phyloP scores from a whole-genome alignment of 2,113 vertebrate genomes.

The Podiceps cristatus region DNA sequence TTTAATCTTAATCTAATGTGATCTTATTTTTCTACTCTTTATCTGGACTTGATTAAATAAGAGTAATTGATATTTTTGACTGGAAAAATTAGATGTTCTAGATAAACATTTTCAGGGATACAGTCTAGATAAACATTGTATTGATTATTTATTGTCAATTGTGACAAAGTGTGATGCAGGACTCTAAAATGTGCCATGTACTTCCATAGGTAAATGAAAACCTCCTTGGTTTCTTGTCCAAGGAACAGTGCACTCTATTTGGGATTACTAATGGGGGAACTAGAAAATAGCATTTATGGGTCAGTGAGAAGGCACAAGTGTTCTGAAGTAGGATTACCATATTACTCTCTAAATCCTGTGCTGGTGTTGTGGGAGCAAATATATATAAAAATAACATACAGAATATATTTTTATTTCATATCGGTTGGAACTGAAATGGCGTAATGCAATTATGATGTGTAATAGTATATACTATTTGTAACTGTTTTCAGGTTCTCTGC shows the following conservation, averaged over 20 bases:
- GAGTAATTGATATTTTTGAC: not conserved
- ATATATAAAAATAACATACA: not conserved
- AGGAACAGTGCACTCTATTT: not conserved
- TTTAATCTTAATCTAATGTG: not conserved
- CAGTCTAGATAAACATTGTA: not conserved
- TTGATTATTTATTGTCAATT: not conserved
- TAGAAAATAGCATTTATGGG: not conserved
- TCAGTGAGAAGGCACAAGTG: not conserved
- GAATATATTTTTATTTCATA: not conserved
- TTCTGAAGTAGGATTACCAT: not conserved
- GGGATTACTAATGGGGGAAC: not conserved
- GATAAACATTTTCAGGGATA: not conserved
- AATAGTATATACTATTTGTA: not conserved
- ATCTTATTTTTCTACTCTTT: not conserved
- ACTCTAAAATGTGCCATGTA: not conserved
- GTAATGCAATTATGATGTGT: not conserved
- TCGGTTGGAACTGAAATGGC: not conserved
- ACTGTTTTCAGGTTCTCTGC: not conserved
- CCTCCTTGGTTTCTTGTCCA: not conserved
- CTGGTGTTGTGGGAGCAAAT: not conserved
- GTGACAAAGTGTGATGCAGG: not conserved
- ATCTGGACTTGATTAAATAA: not conserved
- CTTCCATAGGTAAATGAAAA: not conserved
- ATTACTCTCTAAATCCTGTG: not conserved
- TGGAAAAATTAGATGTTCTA: not conserved